Base-by-base conservation (phyloP, 2,888 invertebrate species). In the Sarcophaga carnaria region DNA sequence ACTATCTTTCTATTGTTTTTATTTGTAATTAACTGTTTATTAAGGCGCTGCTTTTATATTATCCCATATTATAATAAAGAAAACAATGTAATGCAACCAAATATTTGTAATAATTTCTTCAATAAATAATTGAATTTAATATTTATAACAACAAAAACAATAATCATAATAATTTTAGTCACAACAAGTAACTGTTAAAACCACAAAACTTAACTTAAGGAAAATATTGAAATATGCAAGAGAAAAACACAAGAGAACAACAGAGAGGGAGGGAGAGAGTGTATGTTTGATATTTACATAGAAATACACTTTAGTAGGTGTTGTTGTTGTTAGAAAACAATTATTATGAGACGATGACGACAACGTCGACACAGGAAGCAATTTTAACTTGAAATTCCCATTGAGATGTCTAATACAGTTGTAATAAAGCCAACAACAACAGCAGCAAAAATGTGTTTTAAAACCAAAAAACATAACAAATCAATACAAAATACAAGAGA, bases 381-480 rank as follows among this genome's bases (percentile, higher is more conserved):
- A 72, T 77, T 83, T 83, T 47, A 77, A 66, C 60, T 77, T 71
- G 54, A 77, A 77, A 72, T 83, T 59, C 77, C 82, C 77, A 71
- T 77, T 72, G 76, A 83, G 77, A 77, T 77, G 82, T 77, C 82
- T 60, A 83, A 72, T 77, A 66, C 82, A 77, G 72, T 47, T 37
- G 14, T 22, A 49, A 49, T 22, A 25, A 25, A 60, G 66, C 20
- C 69, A 27, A 66, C 70, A 71, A 67, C 11, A 62, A 62, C 10
- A 62, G 6, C n/a, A 20, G 70, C 76, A 83, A 77, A 54, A 72
- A 64, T 62, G 49, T n/a, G 64, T 77, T 47, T 67, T 75, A 81
- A 81, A 54, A n/a, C 37, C 37, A 49, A 71, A 70, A 72, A 71
- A 71, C 71, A 77, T 83, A 69, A 14, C 12, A 37, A 37, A 37